Evolutionary conservation across 2,113 vertebrate genomes (phyloP).

Genomic region (Phoenicopterus ruber): DNA sequence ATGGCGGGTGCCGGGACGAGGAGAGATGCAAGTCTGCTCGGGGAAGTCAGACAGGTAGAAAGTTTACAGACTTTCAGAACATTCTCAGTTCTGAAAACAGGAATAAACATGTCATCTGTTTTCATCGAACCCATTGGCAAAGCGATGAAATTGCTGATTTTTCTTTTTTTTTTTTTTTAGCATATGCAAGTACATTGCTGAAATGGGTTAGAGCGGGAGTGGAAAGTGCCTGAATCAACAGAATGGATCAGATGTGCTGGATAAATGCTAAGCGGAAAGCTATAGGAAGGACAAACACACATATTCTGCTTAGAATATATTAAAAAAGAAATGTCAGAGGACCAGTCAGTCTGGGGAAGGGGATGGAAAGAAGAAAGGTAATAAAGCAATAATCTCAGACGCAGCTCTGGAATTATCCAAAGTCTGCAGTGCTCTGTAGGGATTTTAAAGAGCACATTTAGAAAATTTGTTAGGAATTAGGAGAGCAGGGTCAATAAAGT

Average conservation of each 20-base stretch:
- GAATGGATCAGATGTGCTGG: neutral
- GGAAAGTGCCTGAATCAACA: neutral
- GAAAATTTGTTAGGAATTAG: conserved; percentile 51
- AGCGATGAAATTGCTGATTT: neutral
- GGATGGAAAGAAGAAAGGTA: neutral
- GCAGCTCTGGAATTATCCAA: neutral
- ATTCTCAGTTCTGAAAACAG: neutral
- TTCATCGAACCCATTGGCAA: neutral
- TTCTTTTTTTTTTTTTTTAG: neutral
- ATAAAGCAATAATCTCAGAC: neutral
- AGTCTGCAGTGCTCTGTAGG: neutral
- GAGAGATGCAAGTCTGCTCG: neutral
- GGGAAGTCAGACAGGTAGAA: neutral
- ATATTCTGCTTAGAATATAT: neutral
- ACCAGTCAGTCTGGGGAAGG: neutral
- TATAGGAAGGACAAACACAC: neutral
- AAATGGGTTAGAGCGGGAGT: neutral
- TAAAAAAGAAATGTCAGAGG: neutral
- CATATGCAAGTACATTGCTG: neutral
- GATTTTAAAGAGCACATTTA: conserved; percentile 28
- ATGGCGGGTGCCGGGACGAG: neutral
- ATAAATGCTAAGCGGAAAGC: neutral
- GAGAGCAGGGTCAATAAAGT: conserved; percentile 36
- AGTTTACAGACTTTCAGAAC: conserved; percentile 2
- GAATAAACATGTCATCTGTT: neutral